Percentiles rank a stretch among this genome's conserved stretches.
Conservation (phyloP, 92 coral and sea anemone genomes). For the Isaurus tuberculatus region DNA sequence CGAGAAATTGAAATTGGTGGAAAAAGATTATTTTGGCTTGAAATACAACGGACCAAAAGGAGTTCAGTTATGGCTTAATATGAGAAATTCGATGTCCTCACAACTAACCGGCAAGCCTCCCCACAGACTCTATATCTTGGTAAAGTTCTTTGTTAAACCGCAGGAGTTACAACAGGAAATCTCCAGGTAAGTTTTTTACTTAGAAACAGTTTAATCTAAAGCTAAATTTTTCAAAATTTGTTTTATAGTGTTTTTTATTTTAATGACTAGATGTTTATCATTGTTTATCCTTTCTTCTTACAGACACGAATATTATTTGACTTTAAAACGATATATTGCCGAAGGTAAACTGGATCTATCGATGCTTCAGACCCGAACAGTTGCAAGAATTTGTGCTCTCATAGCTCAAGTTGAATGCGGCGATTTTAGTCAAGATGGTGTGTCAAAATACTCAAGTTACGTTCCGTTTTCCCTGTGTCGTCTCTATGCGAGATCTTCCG, state of each 20-base stretch:
- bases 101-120: conserved; percentile 97
- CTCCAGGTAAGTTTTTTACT: conserved; percentile 79
- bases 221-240: background rate
- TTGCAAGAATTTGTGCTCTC: conserved; percentile 88
- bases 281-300: conserved; percentile 21
- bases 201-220: background rate
- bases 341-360: conserved; percentile 88
- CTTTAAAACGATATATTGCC: conserved; percentile 81
- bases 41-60: conserved; percentile 92
- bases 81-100: conserved; percentile 89
- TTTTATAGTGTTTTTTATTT: background rate
- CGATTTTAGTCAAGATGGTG: conserved; percentile 83
- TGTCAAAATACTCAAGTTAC: conserved; percentile 81
- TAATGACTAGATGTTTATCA: background rate
- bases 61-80: conserved; percentile 87
- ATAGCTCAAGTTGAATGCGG: conserved; percentile 92
- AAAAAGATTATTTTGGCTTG: conserved; percentile 96
- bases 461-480: conserved; percentile 79
- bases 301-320: conserved; percentile 94
- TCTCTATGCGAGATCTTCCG: conserved; percentile 85
- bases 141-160: conserved; percentile 97
- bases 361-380: conserved; percentile 84
- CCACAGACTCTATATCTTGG: conserved; percentile 88
- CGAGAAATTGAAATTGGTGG: conserved; percentile 89
- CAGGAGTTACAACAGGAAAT: conserved; percentile 99